Evolutionary conservation across 2,113 vertebrate genomes (phyloP), one percentile per base, ranked within the genome.

Genomic region (Mesoclemmys tuberculata): DNA sequence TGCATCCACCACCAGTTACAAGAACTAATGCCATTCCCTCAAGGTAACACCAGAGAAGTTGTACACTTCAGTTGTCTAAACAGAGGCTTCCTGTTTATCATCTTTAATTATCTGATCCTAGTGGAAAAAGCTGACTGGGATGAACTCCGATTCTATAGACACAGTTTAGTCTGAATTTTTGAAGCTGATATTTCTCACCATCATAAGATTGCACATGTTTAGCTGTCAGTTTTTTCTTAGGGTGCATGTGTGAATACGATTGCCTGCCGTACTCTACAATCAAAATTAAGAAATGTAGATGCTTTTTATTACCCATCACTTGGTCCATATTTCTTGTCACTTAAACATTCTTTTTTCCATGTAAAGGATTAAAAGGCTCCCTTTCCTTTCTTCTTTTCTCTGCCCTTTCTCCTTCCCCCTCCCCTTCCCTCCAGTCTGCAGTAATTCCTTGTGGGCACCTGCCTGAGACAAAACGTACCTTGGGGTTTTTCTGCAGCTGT

Each of bases 221-320:
- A 12, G 6, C 41, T 88, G 18, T 22, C 11, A 31, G 48, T 52
- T 80, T n/a, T 14, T 24, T 27, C 44, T 27, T 26, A 80, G 46
- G 58, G 71, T 82, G n/a, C 74, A 49, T 3, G 0, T 1, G 1
- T 18, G 2, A 46, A 48, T 4, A 3, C 51, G 29, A 38, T 54
- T 46, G 51, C 51, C 13, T 14, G 14, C 51, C 5, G 5, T 52
- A 52, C 13, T 52, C 51, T 52, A 52, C 16, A 52, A 52, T 24
- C 74, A 77, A 46, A 46, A 77, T 77, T 77, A 77, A 46, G 74
- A 46, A 77, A 14, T 82, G 3, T 58, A 46, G 29, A 6, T 27
- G 0, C 6, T 88, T 18, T 16, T 64, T 88, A 41, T 6, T 68
- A 77, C 49, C 87, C 84, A 87, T 48, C n/a, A 68, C 64, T 38